Conservation (phyloP, 1,140 invertebrate genomes). For the Drosophila mojavensis region DNA sequence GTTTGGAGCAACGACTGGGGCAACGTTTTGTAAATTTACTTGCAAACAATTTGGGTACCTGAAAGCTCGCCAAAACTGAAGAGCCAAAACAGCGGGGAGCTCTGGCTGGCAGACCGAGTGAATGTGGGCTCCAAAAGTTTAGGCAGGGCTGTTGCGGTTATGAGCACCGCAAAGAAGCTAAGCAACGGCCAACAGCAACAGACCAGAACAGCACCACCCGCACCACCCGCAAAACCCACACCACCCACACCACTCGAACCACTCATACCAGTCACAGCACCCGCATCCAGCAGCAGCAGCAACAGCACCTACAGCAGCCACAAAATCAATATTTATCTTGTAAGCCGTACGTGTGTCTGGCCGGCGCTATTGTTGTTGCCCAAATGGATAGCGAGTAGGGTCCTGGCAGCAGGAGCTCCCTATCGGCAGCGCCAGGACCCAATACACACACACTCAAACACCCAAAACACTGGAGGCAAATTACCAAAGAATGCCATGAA, state of each 20-base stretch:
- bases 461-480: not conserved
- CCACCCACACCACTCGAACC: not conserved
- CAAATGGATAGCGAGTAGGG: not conserved
- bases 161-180: conserved; percentile 46
- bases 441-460: not conserved
- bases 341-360: conserved; percentile 73
- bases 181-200: conserved; percentile 10
- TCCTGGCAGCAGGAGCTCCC: conserved; percentile 10
- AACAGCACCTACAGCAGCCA: conserved; percentile 47
- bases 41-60: conserved; percentile 20
- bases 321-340: conserved; percentile 81
- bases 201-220: conserved; percentile 2
- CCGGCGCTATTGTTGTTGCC: conserved; percentile 32
- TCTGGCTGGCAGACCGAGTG: not conserved
- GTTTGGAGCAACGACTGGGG: not conserved
- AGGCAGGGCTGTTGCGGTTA: conserved; percentile 54
- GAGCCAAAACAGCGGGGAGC: not conserved
- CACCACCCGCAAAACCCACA: not conserved
- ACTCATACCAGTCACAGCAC: conserved; percentile 9
- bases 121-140: conserved; percentile 31
- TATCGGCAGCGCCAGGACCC: not conserved
- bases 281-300: conserved; percentile 13
- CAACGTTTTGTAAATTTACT: conserved; percentile 45
- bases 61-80: not conserved
- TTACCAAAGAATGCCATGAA: not conserved